Evolutionary conservation across 2,888 invertebrate genomes (phyloP), one percentile per base, ranked within the genome.

Genomic region (Sialis lutaria): DNA sequence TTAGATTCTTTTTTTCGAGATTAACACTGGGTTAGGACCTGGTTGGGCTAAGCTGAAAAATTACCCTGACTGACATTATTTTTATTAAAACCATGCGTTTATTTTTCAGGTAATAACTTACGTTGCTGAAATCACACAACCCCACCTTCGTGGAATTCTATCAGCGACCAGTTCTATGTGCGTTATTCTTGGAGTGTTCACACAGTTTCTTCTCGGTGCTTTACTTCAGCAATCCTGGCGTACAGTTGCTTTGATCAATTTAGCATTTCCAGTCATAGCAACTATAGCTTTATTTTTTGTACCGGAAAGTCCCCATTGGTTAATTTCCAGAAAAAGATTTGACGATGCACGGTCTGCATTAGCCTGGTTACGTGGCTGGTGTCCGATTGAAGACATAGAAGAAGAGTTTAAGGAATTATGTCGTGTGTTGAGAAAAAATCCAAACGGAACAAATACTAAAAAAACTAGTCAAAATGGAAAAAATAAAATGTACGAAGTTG

Each of bases 231-330:
- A 22, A 4, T 22, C 22, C 22, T 87, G 86, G 86, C 68, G 84
- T 44, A 75, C 73, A 1, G 74, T 83, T 4, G 80, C 83, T 0
- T 64, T 83, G 1, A 65, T 82, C 52, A 82, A 79, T 57, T 69
- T 79, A n/a, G 58, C 64, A 1, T 74, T 81, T 54, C 81, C 84
- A 35, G 66, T 76, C 48, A 52, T 77, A 3, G 75, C 83, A 9
- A 74, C 82, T 41, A 53, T 74, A 1, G 70, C 77, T 0, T 65
- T 88, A 7, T 78, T 70, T 54, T 74, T 84, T 57, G 76, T 88
- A 5, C 88, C 88, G 0, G 88, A 88, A 62, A 84, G 83, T 53
- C 87, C 88, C 0, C 76, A 82, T 53, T 88, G 87, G 87, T 65
- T 87, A 44, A 74, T 85, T 44, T 72, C 78, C 1, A 77, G 75